These are phyloP conservation scores for Nomada fabriciana DNA, from an alignment of 2,888 invertebrate species.

Conservation along the genomic window DNA sequence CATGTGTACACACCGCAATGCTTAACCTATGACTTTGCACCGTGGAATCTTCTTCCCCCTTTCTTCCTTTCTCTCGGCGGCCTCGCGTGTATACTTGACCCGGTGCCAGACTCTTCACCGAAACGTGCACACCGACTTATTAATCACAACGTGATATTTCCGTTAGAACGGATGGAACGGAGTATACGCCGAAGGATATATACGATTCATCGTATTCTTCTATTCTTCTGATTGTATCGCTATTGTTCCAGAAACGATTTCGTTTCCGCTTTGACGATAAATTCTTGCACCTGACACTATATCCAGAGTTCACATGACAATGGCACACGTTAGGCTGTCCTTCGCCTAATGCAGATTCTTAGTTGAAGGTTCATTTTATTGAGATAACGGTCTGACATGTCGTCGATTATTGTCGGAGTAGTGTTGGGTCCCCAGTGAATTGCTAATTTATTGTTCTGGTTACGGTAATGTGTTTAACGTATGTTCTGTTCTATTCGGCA, in stretches of 20 bases:
- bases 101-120: constrained; percentile 47
- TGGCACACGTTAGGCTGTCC: background rate
- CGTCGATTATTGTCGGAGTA: background rate
- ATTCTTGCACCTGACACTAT: background rate
- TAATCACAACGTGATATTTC: constrained; percentile 75
- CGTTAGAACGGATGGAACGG: constrained; percentile 37
- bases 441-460: background rate
- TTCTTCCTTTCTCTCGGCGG: constrained; percentile 58
- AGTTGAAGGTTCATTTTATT: constrained; percentile 15
- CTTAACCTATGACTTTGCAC: constrained; percentile 75
- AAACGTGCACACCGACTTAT: constrained; percentile 70
- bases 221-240: background rate
- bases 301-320: background rate
- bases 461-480: too few relatives aligned
- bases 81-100: constrained; percentile 58
- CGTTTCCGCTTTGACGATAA: background rate
- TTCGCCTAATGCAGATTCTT: background rate
- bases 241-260: background rate
- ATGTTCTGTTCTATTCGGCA: too few relatives aligned
- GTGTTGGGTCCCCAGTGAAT: background rate
- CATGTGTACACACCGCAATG: constrained; percentile 68
- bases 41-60: constrained; percentile 68
- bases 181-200: constrained; percentile 10
- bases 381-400: constrained; percentile 1
- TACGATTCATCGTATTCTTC: constrained; percentile 9